These are phyloP conservation scores for Helleia helle DNA, from an alignment of 2,888 invertebrate species.

Conservation along the genomic window DNA sequence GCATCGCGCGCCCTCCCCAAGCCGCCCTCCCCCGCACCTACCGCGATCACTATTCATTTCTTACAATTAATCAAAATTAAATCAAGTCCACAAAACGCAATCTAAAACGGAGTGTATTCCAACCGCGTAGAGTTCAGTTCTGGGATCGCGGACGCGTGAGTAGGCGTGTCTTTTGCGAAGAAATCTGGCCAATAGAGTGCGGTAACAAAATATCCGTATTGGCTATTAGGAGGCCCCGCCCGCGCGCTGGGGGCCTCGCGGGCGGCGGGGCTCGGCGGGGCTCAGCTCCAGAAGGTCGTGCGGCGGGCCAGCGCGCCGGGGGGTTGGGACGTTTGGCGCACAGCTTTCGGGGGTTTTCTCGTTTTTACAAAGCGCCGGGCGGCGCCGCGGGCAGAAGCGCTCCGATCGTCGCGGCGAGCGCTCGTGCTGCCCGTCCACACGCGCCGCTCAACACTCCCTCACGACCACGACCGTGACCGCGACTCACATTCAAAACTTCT, in stretches of 20 bases:
- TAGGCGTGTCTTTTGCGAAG: slow-evolving; percentile 66
- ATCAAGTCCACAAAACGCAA: slow-evolving; percentile 38
- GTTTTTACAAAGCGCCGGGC: slow-evolving; percentile 41
- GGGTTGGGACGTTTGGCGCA: slow-evolving; percentile 39
- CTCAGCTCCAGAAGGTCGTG: slow-evolving; percentile 33
- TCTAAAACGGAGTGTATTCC: slow-evolving; percentile 34
- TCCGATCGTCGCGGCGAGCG: slow-evolving; percentile 59
- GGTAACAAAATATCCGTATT: slow-evolving; percentile 75
- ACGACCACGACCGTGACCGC: neutral
- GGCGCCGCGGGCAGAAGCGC: slow-evolving; percentile 58
- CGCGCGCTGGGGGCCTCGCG: slow-evolving; percentile 16
- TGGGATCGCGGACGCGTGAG: slow-evolving; percentile 27
- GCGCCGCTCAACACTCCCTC: too few species aligned
- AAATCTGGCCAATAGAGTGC: slow-evolving; percentile 77
- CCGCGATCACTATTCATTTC: slow-evolving; percentile 55
- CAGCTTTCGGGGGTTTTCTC: slow-evolving; percentile 33
- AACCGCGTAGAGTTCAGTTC: slow-evolving; percentile 33
- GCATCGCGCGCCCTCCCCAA: slow-evolving; percentile 18
- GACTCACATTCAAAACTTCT: too few species aligned
- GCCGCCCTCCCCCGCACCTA: slow-evolving; percentile 20
- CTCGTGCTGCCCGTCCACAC: too few species aligned
- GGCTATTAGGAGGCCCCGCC: slow-evolving; percentile 73
- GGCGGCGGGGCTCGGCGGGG: slow-evolving; percentile 27
- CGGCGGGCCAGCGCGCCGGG: slow-evolving; percentile 29
- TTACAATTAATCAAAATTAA: slow-evolving; percentile 73